Evolutionary conservation across 2,113 vertebrate species (phyloP), one percentile per base, ranked within the genome.

Genomic region (Otis tarda): DNA sequence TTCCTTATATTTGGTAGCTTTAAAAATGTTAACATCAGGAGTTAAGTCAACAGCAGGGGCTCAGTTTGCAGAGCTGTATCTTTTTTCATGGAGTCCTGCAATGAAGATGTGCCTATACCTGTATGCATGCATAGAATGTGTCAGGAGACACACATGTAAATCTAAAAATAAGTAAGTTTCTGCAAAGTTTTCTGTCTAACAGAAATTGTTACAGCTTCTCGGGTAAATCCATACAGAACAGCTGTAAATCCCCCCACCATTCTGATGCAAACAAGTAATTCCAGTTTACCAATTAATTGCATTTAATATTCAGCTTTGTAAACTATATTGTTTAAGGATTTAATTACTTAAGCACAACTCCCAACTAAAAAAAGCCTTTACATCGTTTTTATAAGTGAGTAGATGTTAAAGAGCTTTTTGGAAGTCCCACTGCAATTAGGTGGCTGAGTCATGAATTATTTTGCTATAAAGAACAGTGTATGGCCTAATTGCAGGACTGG

Each of bases 371-470:
- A 71, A 80, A 43, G 47, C 60, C 67, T 75, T 78, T 75, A 92
- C 93, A 90, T 56, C 0, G 31, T 81, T 92, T 94, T 88, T 93
- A 89, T 91, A 94, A 91, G 87, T 52, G 35, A 90, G 39, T 74
- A 90, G 64, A 83, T 43, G 68, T 68, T 89, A 75, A 77, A 74
- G 80, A 82, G 68, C 69, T 96, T 93, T 91, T 79, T 92, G 86
- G 86, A 94, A 93, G 73, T 84, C 83, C 89, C 92, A 89, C 22
- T 91, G 90, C 83, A 96, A 89, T 93, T 95, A 90, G 65, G n/a
- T 65, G 57, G 60, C 91, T 93, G 93, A 96, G 65, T 93, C 91
- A 96, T 61, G 74, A 95, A 95, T 94, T 89, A 91, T 70, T 82
- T 87, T 87, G 91, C 93, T 89, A 50, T 79, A 82, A 86, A 86